These are phyloP conservation scores for Acleris sparsana DNA, from an alignment of 2,888 invertebrate species.

Conservation along the genomic window DNA sequence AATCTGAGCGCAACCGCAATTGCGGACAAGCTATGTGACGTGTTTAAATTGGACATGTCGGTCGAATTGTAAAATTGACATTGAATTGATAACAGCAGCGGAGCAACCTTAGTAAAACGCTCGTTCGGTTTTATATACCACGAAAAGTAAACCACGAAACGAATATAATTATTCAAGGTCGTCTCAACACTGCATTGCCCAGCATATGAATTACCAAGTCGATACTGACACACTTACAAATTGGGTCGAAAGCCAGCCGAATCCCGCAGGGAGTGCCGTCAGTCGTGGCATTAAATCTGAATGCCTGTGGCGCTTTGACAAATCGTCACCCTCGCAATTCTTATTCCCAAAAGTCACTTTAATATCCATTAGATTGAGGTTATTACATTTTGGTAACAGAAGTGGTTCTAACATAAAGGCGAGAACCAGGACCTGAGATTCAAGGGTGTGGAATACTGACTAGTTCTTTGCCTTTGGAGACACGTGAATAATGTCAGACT, in stretches of 20 bases:
- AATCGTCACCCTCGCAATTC: constrained; percentile 54
- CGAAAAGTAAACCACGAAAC: too few species aligned
- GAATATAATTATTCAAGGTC: too few species aligned
- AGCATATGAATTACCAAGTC: constrained; percentile 9
- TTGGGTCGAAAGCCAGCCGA: constrained; percentile 47
- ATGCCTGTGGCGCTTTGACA: constrained; percentile 57
- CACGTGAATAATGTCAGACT: neutral
- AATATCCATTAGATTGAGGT: constrained; percentile 23
- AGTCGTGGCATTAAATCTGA: constrained; percentile 54
- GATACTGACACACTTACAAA: constrained; percentile 53
- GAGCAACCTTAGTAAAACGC: too few species aligned
- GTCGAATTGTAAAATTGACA: too few species aligned
- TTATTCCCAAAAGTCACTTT: constrained; percentile 15
- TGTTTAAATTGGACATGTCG: too few species aligned
- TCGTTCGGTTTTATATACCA: too few species aligned
- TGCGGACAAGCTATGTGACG: too few species aligned
- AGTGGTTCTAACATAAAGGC: too few species aligned
- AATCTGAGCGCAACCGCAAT: too few species aligned
- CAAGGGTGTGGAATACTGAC: constrained; percentile 8
- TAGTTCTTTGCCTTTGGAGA: constrained; percentile 1
- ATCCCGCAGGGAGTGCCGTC: constrained; percentile 47
- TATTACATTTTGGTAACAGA: constrained; percentile 1
- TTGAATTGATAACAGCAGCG: too few species aligned
- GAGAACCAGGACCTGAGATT: neutral
- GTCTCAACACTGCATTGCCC: neutral